Base-by-base conservation (phyloP, 2,113 vertebrate genomes). In the Eurypyga helias region DNA sequence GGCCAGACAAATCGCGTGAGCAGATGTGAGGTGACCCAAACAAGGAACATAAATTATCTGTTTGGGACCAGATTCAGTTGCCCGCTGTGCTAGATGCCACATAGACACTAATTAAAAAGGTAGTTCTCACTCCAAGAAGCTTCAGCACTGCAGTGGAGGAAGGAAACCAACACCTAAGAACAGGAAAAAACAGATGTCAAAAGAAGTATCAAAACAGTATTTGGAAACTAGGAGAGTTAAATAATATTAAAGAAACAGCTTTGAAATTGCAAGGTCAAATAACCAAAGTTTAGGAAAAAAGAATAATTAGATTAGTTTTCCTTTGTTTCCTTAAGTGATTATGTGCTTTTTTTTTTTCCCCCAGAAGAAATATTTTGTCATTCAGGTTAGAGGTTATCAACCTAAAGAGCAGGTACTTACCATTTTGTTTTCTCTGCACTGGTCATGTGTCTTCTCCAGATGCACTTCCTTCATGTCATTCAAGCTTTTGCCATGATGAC, bases 21-120 rank as follows among this genome's bases (percentile, higher is more conserved):
- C 93, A 95, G 87, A 91, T 95, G 82, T 69, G 90, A 85, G 34
- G 36, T 93, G 82, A 94, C 70, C 90, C 87, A 88, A 90, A 87
- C 58, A 13, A 77, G 66, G 71, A 29, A 33, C 49, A 24, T 61
- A 79, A 94, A 87, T 94, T 3, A 95, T 89, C 49, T 88, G 41
- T 92, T 85, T 85, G 93, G 85, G 54, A 94, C 80, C 71, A 54
- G 90, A 83, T 76, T 96, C 75, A 83, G 78, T 83, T 73, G 78
- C 62, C 87, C 3, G 1, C 90, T 95, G 87, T 91, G 84, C 57
- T 93, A 90, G 88, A 57, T 41, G 45, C 66, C 36, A 61, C 23
- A 0, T 4, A 76, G 48, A 76, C 48, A n/a, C 65, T 93, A 93
- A 95, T 75, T 82, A 64, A 94, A 96, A 96, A 91, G 67, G 14